phyloP scores from a whole-genome alignment of 2,797 vertebrate genomes.

The Avahi laniger region DNA sequence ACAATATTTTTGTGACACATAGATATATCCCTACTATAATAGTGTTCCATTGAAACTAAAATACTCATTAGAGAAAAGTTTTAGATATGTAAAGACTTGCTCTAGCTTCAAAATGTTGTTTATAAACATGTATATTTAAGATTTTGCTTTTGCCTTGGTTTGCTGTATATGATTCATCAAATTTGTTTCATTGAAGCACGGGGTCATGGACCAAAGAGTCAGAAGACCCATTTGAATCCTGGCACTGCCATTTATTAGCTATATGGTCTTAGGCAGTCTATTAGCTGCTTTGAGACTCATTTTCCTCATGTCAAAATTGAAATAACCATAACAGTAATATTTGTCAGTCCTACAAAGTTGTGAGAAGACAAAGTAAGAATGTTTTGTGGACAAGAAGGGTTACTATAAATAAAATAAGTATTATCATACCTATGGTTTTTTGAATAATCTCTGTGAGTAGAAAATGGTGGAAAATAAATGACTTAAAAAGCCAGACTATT shows the following conservation, averaged over 20 bases:
- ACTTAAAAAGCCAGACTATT: not conserved
- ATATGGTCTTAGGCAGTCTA: not conserved
- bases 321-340: not conserved
- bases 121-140: not conserved
- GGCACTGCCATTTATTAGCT: not conserved
- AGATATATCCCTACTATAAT: not conserved
- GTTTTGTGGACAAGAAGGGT: not conserved
- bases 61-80: not conserved
- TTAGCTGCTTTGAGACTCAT: not conserved
- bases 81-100: not conserved
- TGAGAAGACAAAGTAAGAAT: not conserved
- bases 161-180: not conserved
- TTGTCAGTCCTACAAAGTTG: not conserved
- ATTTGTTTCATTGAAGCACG: not conserved
- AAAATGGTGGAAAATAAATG: slow-evolving; percentile 5
- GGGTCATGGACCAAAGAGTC: not conserved
- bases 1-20: not conserved
- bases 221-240: not conserved
- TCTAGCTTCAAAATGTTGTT: not conserved
- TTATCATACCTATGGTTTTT: not conserved
- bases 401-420: not conserved
- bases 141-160: slow-evolving; percentile 15
- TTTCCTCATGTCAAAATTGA: not conserved
- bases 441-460: not conserved
- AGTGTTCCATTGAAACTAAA: not conserved